Evolutionary conservation across 2,113 vertebrate genomes (phyloP), one percentile per base, ranked within the genome.

Genomic region (Hylia prasina): DNA sequence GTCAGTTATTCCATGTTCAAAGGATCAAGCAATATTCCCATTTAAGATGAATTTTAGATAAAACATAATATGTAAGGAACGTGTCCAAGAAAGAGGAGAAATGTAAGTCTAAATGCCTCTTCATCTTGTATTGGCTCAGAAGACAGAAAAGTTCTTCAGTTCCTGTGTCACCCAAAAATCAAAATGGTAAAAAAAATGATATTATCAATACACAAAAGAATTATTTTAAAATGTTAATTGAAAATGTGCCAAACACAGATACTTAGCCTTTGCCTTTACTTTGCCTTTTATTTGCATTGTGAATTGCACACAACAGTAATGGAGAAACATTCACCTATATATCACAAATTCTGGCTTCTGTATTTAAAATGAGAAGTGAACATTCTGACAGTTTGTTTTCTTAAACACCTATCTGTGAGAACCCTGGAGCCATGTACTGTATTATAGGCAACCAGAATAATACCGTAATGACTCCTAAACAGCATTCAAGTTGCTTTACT

Each of bases 351-450:
- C 71, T 86, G 64, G 89, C 93, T 92, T 92, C 64, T 35, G 0
- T 88, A 47, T 85, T 95, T 94, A 93, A 95, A 92, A 79, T 37
- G 93, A 81, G n/a, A 96, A 92, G 60, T 78, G 89, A 95, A 56
- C 42, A 85, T 87, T 97, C 82, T 95, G 93, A 95, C 69, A 66
- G 50, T 91, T 94, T 92, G 80, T 96, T 94, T 94, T 66, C 86
- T 92, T 97, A 96, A 97, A 93, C 82, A 95, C 54, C 15, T 91
- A 68, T 89, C 83, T 82, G 54, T 75, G 79, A 89, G 90, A 94
- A 89, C 58, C 88, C 75, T 86, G 44, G 78, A 97, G 71, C 94
- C 75, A 91, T 76, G 50, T 79, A 54, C 31, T 75, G 25, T 89
- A 64, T 96, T 95, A 96, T 70, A 90, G 92, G 81, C 70, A 94